A percentile compares a stretch with the other conserved stretches of the same genome.
Conservation (phyloP, 2,888 invertebrate genomes). For the Trichogramma dendrolimi region DNA sequence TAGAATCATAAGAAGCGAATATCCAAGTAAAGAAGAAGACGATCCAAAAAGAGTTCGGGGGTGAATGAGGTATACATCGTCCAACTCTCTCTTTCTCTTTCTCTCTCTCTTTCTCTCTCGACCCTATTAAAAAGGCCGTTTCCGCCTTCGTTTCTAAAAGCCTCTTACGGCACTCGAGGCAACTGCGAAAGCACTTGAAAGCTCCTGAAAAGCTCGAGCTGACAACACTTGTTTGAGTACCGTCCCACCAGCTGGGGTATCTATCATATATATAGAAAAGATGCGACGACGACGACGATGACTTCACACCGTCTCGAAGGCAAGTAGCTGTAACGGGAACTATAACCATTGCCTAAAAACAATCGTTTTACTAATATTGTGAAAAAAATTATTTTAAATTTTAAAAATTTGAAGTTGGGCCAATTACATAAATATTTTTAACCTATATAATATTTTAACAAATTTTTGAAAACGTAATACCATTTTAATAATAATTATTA, state of each 20-base stretch:
- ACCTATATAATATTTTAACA: too few relatives aligned
- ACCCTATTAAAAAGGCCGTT: slow-evolving; percentile 53
- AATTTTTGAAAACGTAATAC: too few relatives aligned
- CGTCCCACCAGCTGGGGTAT: slow-evolving; percentile 43
- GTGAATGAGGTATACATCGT: slow-evolving; percentile 20
- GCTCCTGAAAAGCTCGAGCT: slow-evolving; percentile 53
- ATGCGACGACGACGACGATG: slow-evolving; percentile 19
- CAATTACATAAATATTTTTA: too few relatives aligned
- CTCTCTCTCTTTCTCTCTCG: slow-evolving; percentile 29
- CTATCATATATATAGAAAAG: too few relatives aligned
- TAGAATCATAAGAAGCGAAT: slow-evolving; percentile 4
- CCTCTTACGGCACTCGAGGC: slow-evolving; percentile 53
- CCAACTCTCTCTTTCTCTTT: slow-evolving; percentile 32
- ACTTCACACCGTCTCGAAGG: slow-evolving; percentile 42
- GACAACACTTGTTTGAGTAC: slow-evolving; percentile 51
- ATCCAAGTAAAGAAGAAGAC: slow-evolving; percentile 2
- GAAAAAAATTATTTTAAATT: too few relatives aligned
- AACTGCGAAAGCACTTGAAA: slow-evolving; percentile 53
- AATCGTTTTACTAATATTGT: too few relatives aligned
- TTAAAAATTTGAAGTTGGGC: too few relatives aligned
- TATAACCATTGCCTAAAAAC: too few relatives aligned
- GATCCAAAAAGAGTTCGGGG: neutral
- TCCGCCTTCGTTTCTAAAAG: slow-evolving; percentile 53
- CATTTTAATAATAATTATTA: too few relatives aligned
- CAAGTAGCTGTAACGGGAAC: too few relatives aligned